phyloP scores from a whole-genome alignment of 2,797 vertebrate species.

The Rhodeus uyekii region DNA sequence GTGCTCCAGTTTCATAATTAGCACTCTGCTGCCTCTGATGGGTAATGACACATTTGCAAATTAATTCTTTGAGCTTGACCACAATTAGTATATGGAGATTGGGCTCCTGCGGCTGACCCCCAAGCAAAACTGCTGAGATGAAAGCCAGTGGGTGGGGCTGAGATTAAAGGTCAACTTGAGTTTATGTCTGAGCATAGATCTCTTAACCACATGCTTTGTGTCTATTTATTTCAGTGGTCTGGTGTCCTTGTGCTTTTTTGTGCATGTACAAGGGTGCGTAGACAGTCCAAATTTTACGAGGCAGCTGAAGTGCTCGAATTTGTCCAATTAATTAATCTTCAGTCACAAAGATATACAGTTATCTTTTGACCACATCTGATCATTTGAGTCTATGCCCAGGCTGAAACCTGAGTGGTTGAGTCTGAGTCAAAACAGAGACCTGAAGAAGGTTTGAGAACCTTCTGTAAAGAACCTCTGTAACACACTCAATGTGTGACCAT shows the following conservation, averaged over 20 bases:
- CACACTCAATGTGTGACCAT: neutral
- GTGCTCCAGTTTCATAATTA: constrained; percentile 90
- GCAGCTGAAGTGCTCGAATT: neutral
- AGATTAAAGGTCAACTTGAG: constrained; percentile 33
- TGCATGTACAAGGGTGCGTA: neutral
- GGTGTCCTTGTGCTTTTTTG: neutral
- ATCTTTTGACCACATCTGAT: no score
- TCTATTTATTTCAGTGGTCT: neutral
- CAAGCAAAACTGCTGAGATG: constrained; percentile 17
- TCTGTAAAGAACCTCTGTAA: no score
- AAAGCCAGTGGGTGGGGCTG: neutral
- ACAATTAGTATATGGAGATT: constrained; percentile 88
- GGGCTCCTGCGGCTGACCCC: constrained; percentile 73
- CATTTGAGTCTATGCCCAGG: neutral
- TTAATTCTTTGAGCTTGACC: constrained; percentile 92
- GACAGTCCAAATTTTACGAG: neutral
- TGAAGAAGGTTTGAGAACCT: neutral
- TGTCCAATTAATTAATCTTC: neutral
- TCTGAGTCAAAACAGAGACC: neutral
- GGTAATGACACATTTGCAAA: constrained; percentile 99
- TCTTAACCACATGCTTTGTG: neutral
- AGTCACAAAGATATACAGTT: no score
- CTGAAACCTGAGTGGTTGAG: neutral
- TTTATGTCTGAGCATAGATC: constrained; percentile 16
- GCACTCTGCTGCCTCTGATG: constrained; percentile 92